phyloP scores from a whole-genome alignment of 2,888 invertebrate genomes.

The Plemyria rubiginata region DNA sequence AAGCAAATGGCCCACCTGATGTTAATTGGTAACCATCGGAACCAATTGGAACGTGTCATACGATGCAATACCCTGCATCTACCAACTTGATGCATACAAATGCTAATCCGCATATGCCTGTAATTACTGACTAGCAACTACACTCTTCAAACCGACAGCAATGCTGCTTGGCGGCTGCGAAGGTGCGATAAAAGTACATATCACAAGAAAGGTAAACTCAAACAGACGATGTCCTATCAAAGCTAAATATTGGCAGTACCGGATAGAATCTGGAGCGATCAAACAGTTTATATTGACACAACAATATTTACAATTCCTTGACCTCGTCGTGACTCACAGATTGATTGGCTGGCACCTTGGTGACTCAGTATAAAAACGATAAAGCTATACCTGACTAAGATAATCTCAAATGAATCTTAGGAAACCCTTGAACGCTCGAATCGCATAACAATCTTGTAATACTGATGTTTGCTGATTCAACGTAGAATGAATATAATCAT shows the following conservation, averaged over 20 bases:
- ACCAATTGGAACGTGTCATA: too few relatives aligned
- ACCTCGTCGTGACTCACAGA: constrained; percentile 52
- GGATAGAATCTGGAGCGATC: constrained; percentile 44
- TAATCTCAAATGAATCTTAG: constrained; percentile 12
- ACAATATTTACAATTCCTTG: constrained; percentile 53
- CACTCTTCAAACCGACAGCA: too few relatives aligned
- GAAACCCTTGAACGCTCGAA: constrained; percentile 1
- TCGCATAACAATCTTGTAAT: constrained; percentile 2
- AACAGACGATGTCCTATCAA: constrained; percentile 13
- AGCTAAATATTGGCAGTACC: constrained; percentile 20
- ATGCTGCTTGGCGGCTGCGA: too few relatives aligned
- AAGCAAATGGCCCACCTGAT: too few relatives aligned
- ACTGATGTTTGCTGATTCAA: background rate
- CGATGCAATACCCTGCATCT: too few relatives aligned
- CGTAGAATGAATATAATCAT: background rate
- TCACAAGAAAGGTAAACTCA: constrained; percentile 7
- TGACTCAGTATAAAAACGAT: constrained; percentile 43
- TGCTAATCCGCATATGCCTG: too few relatives aligned
- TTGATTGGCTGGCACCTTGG: constrained; percentile 41
- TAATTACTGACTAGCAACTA: too few relatives aligned
- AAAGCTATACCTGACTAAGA: constrained; percentile 12
- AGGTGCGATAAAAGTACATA: background rate
- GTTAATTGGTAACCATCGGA: too few relatives aligned
- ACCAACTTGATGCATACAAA: too few relatives aligned
- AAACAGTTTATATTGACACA: constrained; percentile 47